These are phyloP conservation scores for Protosalanx chinensis DNA, from an alignment of 2,797 vertebrate genomes.

Conservation along the genomic window DNA sequence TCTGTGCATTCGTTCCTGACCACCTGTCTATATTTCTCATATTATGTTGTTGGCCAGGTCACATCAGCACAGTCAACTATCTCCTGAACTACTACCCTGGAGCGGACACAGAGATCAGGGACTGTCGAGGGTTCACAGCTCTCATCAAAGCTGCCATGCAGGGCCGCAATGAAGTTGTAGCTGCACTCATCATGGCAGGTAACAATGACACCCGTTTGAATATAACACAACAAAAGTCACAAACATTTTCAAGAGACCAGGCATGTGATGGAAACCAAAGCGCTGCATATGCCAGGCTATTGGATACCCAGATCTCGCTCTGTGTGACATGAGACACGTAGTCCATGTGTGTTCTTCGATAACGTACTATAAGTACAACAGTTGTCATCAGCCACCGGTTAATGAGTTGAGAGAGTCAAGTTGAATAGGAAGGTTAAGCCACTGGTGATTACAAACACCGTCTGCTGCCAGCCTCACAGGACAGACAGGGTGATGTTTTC, in stretches of 20 bases:
- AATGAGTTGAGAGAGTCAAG: neutral
- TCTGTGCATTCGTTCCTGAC: neutral
- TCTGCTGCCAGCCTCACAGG: no score
- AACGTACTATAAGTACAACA: neutral
- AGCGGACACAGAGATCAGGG: slow-evolving; percentile 76
- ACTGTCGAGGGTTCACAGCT: slow-evolving; percentile 81
- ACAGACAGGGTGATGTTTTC: neutral
- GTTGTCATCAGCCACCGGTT: neutral
- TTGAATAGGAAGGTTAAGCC: neutral
- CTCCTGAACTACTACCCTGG: slow-evolving; percentile 81
- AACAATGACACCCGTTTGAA: neutral
- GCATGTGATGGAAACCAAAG: neutral
- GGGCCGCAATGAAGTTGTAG: slow-evolving; percentile 71
- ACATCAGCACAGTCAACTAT: slow-evolving; percentile 77
- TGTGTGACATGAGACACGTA: neutral
- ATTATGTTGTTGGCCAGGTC: slow-evolving; percentile 65
- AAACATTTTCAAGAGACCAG: neutral
- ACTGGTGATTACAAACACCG: neutral
- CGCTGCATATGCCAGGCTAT: neutral
- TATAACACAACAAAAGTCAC: neutral
- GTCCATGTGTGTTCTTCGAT: neutral
- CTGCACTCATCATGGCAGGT: slow-evolving; percentile 79
- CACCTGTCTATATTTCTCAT: neutral
- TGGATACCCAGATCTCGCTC: neutral
- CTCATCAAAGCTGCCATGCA: slow-evolving; percentile 87